Evolutionary conservation across 2,113 vertebrate genomes (phyloP).

Genomic region (Pomatorhinus ruficollis): DNA sequence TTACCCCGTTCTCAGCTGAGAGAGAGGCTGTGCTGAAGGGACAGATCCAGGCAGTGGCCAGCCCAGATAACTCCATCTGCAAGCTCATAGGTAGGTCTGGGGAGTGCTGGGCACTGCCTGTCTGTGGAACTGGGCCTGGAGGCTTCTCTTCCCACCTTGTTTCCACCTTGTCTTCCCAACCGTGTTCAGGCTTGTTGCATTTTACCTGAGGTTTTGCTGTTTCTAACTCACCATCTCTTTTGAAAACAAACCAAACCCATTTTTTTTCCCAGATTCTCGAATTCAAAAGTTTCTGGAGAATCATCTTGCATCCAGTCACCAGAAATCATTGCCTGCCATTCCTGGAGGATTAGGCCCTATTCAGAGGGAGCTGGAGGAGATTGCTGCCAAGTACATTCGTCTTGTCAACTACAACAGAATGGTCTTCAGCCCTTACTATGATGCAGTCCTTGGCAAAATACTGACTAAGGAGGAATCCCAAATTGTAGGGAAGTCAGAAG

Average conservation of each 20-base stretch:
- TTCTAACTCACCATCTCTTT: background rate
- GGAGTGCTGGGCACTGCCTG: background rate
- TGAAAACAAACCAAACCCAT: background rate
- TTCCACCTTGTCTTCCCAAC: background rate
- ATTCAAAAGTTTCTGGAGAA: conserved; percentile 86
- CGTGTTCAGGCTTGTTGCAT: background rate
- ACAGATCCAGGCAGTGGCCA: conserved; percentile 83
- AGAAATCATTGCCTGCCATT: conserved; percentile 75
- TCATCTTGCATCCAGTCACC: conserved; percentile 80
- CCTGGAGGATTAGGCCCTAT: conserved; percentile 89
- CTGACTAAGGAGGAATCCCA: conserved; percentile 61
- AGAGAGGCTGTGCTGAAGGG: conserved; percentile 82
- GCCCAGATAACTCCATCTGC: conserved; percentile 82
- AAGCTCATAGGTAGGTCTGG: conserved; percentile 84
- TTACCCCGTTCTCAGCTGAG: conserved; percentile 75
- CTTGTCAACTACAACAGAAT: conserved; percentile 96
- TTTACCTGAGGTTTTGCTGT: fast-evolving
- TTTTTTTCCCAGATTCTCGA: conserved; percentile 82
- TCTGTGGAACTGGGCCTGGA: background rate
- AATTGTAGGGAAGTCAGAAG: background rate
- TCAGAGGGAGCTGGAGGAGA: conserved; percentile 87
- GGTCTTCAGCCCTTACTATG: conserved; percentile 95
- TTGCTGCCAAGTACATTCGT: conserved; percentile 83
- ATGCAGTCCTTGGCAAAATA: conserved; percentile 82
- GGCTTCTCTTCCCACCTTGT: background rate